Evolutionary conservation across 2,888 invertebrate genomes (phyloP), one percentile per base, ranked within the genome.

Genomic region (Catocala sponsa): DNA sequence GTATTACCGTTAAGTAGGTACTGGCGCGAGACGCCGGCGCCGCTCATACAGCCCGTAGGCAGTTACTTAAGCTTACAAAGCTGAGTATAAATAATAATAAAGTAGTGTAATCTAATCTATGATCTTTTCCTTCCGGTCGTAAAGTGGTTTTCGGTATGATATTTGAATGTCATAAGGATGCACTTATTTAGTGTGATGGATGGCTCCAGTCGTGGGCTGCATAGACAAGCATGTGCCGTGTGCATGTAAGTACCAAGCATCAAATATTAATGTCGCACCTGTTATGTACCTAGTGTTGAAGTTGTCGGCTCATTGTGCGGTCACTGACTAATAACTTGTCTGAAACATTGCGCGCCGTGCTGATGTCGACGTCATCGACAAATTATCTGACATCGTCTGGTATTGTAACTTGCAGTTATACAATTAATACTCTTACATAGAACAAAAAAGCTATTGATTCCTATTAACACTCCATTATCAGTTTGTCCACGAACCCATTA

Each of bases 181-280:
- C 54, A 62, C 65, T 66, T 76, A 70, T 70, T 69, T 65, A 55
- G 77, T 51, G 32, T 49, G 57, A 72, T 67, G 62, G 55, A 64
- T 74, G 55, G 51, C 55, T 59, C 48, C 32, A 33, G 10, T 44
- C 63, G 67, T 68, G 64, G 54, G 54, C n/a, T 60, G 69, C 63
- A 74, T 74, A 60, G 61, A 63, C 51, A 38, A 67, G 55, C 50
- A 59, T 46, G 9, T 13, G 50, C 60, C 75, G 65, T 59, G 67
- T 65, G 57, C 59, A 38, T 43, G 35, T 44, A 46, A 9, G 7
- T 42, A 13, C 13, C 32, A 6, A 33, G 7, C 67, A 70, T 65
- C 50, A 56, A 38, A 62, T 56, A 65, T 76, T 62, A 63, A 67
- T 38, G 35, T 38, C 35, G 9, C 25, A 25, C 25, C 25, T 25